Conservation (phyloP, 64 coral and sea anemone genomes). For the Stichodactyla helianthus region DNA sequence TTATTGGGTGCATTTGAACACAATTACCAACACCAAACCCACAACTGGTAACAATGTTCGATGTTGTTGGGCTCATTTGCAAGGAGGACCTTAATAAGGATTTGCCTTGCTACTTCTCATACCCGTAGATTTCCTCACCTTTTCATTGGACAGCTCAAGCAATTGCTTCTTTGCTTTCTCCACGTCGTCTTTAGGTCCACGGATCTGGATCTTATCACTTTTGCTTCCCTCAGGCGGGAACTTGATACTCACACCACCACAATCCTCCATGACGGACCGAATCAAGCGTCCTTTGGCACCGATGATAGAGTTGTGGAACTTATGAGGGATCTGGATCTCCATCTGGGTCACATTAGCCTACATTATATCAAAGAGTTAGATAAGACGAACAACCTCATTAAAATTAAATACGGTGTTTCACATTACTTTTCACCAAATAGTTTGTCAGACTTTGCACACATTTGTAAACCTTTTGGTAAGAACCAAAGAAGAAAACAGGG, state of each 20-base stretch:
- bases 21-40: too few relatives aligned
- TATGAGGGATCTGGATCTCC: constrained; percentile 76
- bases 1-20: too few relatives aligned
- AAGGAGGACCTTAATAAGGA: too few relatives aligned
- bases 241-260: constrained; percentile 92
- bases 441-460: too few relatives aligned
- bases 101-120: background rate
- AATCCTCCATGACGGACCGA: constrained; percentile 98
- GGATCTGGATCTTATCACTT: constrained; percentile 87
- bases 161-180: constrained; percentile 97
- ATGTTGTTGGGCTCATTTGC: too few relatives aligned
- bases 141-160: constrained; percentile 77
- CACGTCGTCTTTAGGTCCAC: constrained; percentile 94
- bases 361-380: background rate
- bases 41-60: too few relatives aligned
- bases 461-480: too few relatives aligned
- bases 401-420: background rate
- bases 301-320: constrained; percentile 95
- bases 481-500: too few relatives aligned
- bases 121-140: constrained; percentile 28
- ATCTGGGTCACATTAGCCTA: constrained; percentile 86
- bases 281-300: constrained; percentile 94
- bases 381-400: background rate
- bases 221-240: constrained; percentile 90
- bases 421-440: too few relatives aligned